phyloP scores from a whole-genome alignment of 2,888 invertebrate genomes.

The Heliconius erato region DNA sequence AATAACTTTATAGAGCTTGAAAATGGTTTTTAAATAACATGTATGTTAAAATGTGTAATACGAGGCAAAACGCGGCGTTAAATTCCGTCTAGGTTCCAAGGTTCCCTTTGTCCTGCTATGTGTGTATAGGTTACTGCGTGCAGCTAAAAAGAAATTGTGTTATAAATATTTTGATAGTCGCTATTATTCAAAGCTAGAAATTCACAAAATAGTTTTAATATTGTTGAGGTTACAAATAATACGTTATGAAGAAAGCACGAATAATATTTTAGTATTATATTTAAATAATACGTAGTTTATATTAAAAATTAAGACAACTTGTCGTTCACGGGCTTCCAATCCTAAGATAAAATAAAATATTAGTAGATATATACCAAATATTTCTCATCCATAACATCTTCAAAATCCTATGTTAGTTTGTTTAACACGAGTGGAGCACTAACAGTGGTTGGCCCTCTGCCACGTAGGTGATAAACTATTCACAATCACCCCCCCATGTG shows the following conservation, averaged over 20 bases:
- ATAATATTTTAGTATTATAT: no score
- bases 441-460: slow-evolving; percentile 45
- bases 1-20: background rate
- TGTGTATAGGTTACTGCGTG: no score
- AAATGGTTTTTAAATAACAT: no score
- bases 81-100: no score
- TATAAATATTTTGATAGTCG: background rate
- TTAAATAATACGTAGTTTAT: no score
- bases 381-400: background rate
- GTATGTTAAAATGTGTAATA: no score
- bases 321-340: no score
- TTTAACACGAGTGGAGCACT: slow-evolving; percentile 31
- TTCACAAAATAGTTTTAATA: background rate
- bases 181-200: background rate
- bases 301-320: no score
- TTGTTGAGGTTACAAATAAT: background rate
- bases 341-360: background rate
- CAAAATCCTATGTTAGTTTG: slow-evolving; percentile 31
- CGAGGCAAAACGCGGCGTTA: no score
- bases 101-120: no score
- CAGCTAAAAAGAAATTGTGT: no score
- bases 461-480: slow-evolving; percentile 46
- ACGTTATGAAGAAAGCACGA: no score
- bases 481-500: slow-evolving; percentile 29
- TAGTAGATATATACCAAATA: background rate